Base-by-base conservation (phyloP, 2,113 vertebrate species). In the Myotis davidii region DNA sequence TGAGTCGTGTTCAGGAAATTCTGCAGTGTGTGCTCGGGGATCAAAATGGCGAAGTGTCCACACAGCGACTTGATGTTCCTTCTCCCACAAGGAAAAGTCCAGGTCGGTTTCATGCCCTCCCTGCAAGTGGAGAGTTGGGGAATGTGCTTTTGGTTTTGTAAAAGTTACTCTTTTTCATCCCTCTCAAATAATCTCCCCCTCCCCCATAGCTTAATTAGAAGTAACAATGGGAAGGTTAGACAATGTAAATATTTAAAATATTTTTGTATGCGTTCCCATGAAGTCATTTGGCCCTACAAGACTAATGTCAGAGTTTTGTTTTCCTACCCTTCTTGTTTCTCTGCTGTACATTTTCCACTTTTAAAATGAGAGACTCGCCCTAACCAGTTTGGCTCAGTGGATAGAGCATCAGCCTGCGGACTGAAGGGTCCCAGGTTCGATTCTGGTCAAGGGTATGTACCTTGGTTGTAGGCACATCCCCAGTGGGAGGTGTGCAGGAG, bases 151-250 rank as follows among this genome's bases (percentile, higher is more conserved):
- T 74, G 70, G 6, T 37, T 95, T 90, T 83, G 59, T 83, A 67
- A 78, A 88, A 83, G 27, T 37, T 45, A 16, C 18, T 79, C 50
- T 76, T 90, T 74, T 52, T 50, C 25, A 91, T 88, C 74, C 37
- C 52, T 82, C 77, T 85, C 69, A 81, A 76, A 27, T 89, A 84
- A 79, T 56, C 42, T 73, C 25, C 93, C n/a, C 23, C 25, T 52
- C 14, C 39, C 11, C 2, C 52, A 13, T 50, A 85, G 56, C 39
- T 95, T 34, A 90, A 32, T 54, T 85, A 64, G 45, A 96, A 79
- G 29, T 79, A 52, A 94, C 95, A 94, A 93, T 74, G n/a, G 74
- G 69, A 93, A 85, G 61, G 16, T 92, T 88, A 72, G 76, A 61
- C 23, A 72, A 65, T 70, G 89, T 78, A 92, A 96, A 50, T 85